Percentiles rank a stretch among this genome's conserved stretches.
Evolutionary conservation across 2,113 vertebrate genomes (phyloP).

Genomic region (Serilophus lunatus): DNA sequence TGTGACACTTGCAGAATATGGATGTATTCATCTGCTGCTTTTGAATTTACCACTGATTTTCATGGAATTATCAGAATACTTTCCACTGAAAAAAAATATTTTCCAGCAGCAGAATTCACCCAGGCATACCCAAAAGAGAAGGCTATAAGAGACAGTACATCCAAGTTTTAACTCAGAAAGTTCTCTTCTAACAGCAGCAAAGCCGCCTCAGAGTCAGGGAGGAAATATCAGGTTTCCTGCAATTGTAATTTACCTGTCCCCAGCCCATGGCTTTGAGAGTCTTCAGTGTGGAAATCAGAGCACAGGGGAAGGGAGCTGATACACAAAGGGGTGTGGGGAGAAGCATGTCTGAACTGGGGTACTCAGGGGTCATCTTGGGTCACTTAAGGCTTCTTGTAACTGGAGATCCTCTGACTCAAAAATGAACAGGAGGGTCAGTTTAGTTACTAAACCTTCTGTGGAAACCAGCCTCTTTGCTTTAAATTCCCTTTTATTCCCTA

Average conservation of each 20-base stretch:
- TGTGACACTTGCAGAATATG: background rate
- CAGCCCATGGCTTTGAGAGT: background rate
- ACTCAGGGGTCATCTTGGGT: background rate
- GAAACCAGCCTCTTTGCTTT: background rate
- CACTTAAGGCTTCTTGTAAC: background rate
- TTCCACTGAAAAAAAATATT: background rate
- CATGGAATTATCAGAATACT: background rate
- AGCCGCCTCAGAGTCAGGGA: background rate
- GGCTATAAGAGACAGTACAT: rapidly evolving
- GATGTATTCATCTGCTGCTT: background rate
- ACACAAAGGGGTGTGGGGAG: background rate
- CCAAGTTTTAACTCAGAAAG: background rate
- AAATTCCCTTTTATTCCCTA: background rate
- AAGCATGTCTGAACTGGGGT: background rate
- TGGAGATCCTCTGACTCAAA: background rate
- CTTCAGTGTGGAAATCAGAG: background rate
- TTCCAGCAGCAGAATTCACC: background rate
- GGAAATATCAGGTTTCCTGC: background rate
- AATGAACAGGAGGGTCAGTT: background rate
- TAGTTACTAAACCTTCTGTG: background rate
- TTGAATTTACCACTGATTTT: background rate
- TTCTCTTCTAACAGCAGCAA: background rate
- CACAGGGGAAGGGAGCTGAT: background rate
- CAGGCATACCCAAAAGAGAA: background rate
- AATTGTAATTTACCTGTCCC: background rate